Conservation (phyloP, 2,888 invertebrate species). For the Tetranychus truncatus region DNA sequence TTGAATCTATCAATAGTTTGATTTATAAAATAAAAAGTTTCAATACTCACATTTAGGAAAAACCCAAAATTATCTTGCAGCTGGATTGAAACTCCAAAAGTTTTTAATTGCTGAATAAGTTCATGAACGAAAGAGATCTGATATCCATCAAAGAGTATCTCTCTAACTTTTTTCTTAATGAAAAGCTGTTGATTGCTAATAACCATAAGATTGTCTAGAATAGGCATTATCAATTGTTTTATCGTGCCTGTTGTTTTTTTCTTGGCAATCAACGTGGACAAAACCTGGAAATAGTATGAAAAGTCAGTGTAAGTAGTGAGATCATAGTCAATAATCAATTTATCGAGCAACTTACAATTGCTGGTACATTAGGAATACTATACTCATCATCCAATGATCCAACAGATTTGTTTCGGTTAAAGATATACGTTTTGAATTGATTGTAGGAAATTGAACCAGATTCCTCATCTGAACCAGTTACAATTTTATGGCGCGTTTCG, state of each 20-base stretch:
- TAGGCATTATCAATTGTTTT: not conserved
- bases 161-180: slow-evolving; percentile 19
- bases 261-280: not conserved
- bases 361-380: slow-evolving; percentile 25
- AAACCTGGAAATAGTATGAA: not conserved
- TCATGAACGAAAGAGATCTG: not conserved
- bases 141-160: slow-evolving; percentile 26
- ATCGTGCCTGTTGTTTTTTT: not conserved
- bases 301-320: not conserved
- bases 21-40: not conserved
- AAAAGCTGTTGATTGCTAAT: slow-evolving; percentile 17
- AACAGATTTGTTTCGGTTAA: slow-evolving; percentile 21
- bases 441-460: slow-evolving; percentile 24
- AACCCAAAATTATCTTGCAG: slow-evolving; percentile 3
- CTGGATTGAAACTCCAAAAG: not conserved
- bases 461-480: slow-evolving; percentile 21
- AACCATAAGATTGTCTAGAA: not conserved
- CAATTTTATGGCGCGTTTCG: slow-evolving; percentile 15
- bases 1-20: not conserved
- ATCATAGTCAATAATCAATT: not conserved
- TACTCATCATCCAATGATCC: slow-evolving; percentile 25
- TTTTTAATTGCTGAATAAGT: not conserved
- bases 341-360: slow-evolving; percentile 23
- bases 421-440: slow-evolving; percentile 23
- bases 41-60: not conserved